phyloP scores from a whole-genome alignment of 2,888 invertebrate species.

The Psylliodes chrysocephalus region DNA sequence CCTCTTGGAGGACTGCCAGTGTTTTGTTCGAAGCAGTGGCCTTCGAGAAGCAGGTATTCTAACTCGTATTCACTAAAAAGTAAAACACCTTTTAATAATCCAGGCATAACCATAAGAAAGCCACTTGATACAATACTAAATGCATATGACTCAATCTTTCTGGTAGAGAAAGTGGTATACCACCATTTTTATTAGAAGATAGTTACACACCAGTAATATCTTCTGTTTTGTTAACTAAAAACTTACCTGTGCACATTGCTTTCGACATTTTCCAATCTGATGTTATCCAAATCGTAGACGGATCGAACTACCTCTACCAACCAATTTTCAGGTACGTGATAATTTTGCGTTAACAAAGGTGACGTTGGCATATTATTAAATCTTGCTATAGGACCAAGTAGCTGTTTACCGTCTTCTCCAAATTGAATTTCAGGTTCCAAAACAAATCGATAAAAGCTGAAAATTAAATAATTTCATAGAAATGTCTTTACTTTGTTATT shows the following conservation, averaged over 20 bases:
- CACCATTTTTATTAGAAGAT: too few relatives aligned
- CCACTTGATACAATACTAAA: too few relatives aligned
- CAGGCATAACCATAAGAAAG: too few relatives aligned
- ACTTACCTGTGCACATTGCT: slow-evolving; percentile 82
- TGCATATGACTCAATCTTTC: too few relatives aligned
- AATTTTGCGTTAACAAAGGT: slow-evolving; percentile 88
- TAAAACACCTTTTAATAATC: too few relatives aligned
- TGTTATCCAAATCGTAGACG: slow-evolving; percentile 97
- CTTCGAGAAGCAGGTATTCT: slow-evolving; percentile 93
- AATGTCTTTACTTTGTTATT: not conserved
- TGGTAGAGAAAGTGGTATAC: too few relatives aligned
- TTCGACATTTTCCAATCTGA: slow-evolving; percentile 91
- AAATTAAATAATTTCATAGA: slow-evolving; percentile 37
- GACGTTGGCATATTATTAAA: slow-evolving; percentile 92
- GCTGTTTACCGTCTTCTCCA: slow-evolving; percentile 72
- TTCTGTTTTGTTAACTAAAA: slow-evolving; percentile 1
- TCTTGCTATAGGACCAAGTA: slow-evolving; percentile 82
- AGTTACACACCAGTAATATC: not conserved
- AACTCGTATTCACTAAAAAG: slow-evolving; percentile 91
- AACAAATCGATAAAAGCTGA: slow-evolving; percentile 96
- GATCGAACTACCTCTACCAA: slow-evolving; percentile 92
- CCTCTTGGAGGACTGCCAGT: slow-evolving; percentile 95
- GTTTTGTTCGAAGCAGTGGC: slow-evolving; percentile 94
- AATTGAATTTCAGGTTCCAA: slow-evolving; percentile 91
- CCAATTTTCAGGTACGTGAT: slow-evolving; percentile 96